A percentile compares a stretch with the other conserved stretches of the same genome.
Evolutionary conservation across 1,140 invertebrate species (phyloP).

Genomic region (Drosophila triauraria): DNA sequence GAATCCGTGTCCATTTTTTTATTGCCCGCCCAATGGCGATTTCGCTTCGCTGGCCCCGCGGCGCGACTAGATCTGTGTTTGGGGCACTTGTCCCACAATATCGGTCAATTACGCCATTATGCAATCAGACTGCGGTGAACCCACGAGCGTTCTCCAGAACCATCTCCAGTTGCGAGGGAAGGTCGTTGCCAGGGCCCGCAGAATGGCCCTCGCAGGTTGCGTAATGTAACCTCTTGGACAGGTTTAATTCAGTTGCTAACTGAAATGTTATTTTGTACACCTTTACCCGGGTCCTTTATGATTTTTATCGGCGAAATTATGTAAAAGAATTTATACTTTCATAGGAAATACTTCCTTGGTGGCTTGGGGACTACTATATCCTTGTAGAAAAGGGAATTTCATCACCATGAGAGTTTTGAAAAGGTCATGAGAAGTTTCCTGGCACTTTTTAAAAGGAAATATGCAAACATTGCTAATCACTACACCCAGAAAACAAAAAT

Average conservation of each 20-base stretch:
- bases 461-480: no score
- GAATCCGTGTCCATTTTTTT: constrained; percentile 27
- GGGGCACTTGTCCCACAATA: constrained; percentile 56
- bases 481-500: no score
- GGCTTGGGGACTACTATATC: not conserved
- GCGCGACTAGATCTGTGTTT: constrained; percentile 25
- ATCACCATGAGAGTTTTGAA: no score
- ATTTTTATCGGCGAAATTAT: not conserved
- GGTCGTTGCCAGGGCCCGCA: constrained; percentile 16
- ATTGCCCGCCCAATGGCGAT: constrained; percentile 57
- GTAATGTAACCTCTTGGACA: constrained; percentile 7
- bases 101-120: constrained; percentile 81
- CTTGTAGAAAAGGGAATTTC: no score
- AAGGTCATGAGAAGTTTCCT: no score
- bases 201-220: not conserved
- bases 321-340: not conserved
- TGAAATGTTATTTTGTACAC: no score
- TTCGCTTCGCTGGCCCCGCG: constrained; percentile 10
- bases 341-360: not conserved
- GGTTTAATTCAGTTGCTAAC: not conserved
- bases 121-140: constrained; percentile 64
- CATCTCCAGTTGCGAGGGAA: constrained; percentile 25
- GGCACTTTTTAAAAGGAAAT: no score
- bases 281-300: no score
- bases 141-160: constrained; percentile 29